Base-by-base conservation (phyloP, 2,888 invertebrate genomes). In the Philhelius pedissequus region DNA sequence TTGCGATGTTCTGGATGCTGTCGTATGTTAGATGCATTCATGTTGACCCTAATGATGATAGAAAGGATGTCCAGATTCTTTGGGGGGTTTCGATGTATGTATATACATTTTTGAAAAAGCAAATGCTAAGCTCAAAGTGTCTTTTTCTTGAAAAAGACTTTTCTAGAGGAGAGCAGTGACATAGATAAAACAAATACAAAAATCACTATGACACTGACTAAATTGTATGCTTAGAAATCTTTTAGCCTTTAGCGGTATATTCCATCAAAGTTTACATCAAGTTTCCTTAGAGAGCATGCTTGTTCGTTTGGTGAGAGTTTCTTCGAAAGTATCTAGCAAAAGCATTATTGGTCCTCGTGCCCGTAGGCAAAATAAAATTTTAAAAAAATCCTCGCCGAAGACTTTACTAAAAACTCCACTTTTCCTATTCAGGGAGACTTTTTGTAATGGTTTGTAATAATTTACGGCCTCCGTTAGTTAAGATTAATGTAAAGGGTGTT, bases 21-120 rank as follows among this genome's bases (percentile, higher is more conserved):
- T 13, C 43, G 27, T 4, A 20, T 7, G 11, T 13, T 43, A 62
- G 43, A 43, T 62, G 43, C 43, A 64, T 64, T 11, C 30, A 45
- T 38, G 54, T 58, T 81, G 75, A 81, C 74, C 69, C 74, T 74
- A 69, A 48, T 48, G 22, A 83, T 83, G 78, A 74, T 64, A 64
- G 58, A 79, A 75, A 75, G 43, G 66, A 83, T 78, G 82, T n/a
- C 69, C 82, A 82, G 68, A 43, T 80, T 30, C 32, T n/a, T 48
- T 60, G 20, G 2, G 20, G n/a, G n/a, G n/a, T n/a, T n/a, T n/a
- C n/a, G n/a, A n/a, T n/a, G n/a, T 45, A 22, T 5, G 11, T 13
- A 20, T 4, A 4, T 11, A 11, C 2, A 22, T 25, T 6, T 48
- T 48, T 22, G 3, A 7, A 22, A 48, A 13, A 48, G n/a, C 2